Base-by-base conservation (phyloP, 2,797 vertebrate species). In the Mycteria americana region DNA sequence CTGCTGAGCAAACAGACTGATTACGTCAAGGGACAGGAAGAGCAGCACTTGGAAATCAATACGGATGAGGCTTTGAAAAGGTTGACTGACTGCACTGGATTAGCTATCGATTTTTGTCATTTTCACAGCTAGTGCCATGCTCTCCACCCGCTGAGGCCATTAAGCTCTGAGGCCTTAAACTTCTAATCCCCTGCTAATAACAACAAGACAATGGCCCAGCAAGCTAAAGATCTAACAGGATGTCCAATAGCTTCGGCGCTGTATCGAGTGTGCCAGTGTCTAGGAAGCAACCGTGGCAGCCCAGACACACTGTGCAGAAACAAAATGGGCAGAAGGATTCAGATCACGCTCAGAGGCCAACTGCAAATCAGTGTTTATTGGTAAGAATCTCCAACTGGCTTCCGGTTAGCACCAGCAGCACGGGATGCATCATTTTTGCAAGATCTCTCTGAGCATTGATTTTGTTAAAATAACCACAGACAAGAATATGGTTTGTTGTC, bases 101-200 rank as follows among this genome's bases (percentile, higher is more conserved):
- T 98, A 98, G 97, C 95, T 98, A 98, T 98, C 9, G 98, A 98
- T 98, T 98, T 98, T 68, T 64, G 97, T 97, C 98, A 96, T 98
- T 98, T 98, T 97, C 96, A 94, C 94, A 98, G 97, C 96, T 81
- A 97, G 92, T 96, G 95, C 96, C 97, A 92, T 53, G 83, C 95
- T 97, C 77, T 57, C 95, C 94, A 96, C 97, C 96, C 21, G 6
- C 76, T 95, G 96, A 97, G 95, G 94, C 96, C 97, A 97, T 97
- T 97, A 97, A 97, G 81, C 81, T 95, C 54, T 0, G 13, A 97
- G 89, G 92, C 83, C 95, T 97, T 96, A 96, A 98, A 95, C 85
- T 95, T 97, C 95, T 97, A 96, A 98, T 98, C 91, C 92, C 64
- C 54, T 18, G 3, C 92, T 97, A 97, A 97, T 90, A 97, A 80